These are phyloP conservation scores for Drosophila ohnishii DNA, from an alignment of 1,140 invertebrate species.

Conservation along the genomic window DNA sequence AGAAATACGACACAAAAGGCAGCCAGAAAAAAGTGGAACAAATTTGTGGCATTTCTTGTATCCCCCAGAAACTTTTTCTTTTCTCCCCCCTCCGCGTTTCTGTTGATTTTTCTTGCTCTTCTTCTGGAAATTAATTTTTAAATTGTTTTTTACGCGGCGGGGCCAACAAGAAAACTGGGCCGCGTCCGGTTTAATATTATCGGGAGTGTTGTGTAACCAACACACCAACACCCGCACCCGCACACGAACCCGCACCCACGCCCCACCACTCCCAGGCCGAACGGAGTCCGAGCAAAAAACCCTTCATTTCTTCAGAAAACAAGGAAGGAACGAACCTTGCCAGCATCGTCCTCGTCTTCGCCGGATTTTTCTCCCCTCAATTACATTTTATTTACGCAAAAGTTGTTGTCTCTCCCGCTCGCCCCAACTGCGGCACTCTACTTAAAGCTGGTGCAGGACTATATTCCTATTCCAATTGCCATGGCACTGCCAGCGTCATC, in stretches of 20 bases:
- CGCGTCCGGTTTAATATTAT: conserved; percentile 46
- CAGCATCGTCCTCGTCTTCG: conserved; percentile 40
- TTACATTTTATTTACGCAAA: conserved; percentile 76
- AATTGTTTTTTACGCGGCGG: conserved; percentile 52
- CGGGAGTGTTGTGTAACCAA: conserved; percentile 12
- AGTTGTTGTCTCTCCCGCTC: conserved; percentile 26
- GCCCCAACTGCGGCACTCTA: conserved; percentile 1
- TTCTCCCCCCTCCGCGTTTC: conserved; percentile 30
- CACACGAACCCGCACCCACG: neutral
- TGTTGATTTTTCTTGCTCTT: conserved; percentile 71
- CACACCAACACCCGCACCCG: conserved; percentile 21
- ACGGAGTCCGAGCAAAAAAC: conserved; percentile 8
- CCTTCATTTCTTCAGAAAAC: conserved; percentile 13
- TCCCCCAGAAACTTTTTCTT: conserved; percentile 20
- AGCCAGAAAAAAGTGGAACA: conserved; percentile 15
- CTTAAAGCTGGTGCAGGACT: conserved; percentile 35
- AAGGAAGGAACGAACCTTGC: conserved; percentile 22
- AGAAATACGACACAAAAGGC: neutral
- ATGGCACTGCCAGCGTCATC: conserved; percentile 50
- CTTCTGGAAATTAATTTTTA: conserved; percentile 70
- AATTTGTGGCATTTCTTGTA: conserved; percentile 12
- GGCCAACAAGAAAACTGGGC: conserved; percentile 20
- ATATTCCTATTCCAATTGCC: conserved; percentile 38
- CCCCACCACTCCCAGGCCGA: neutral
- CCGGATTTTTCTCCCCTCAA: conserved; percentile 59